These are phyloP conservation scores for Psococerastis gibbosa DNA, from an alignment of 2,888 invertebrate species.

Conservation along the genomic window DNA sequence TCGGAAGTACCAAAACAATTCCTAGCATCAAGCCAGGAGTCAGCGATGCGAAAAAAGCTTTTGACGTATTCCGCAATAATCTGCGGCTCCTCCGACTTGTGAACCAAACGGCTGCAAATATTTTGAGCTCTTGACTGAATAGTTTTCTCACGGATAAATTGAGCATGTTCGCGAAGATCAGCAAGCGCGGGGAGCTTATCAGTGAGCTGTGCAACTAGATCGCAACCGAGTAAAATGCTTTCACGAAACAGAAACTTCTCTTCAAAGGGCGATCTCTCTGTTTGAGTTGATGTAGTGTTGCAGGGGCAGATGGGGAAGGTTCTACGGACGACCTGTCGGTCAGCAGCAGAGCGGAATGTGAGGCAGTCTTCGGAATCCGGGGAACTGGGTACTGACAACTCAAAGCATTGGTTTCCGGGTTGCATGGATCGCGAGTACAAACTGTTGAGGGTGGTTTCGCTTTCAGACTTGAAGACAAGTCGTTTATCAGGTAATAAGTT, in stretches of 20 bases:
- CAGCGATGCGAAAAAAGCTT: slow-evolving; percentile 3
- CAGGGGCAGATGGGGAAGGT: too few species aligned
- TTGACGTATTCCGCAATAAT: slow-evolving; percentile 3
- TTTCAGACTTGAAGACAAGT: too few species aligned
- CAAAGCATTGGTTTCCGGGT: too few species aligned
- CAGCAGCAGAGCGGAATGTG: neutral
- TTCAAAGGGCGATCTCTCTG: slow-evolving; percentile 1
- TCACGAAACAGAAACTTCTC: slow-evolving; percentile 7
- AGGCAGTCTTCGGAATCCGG: neutral
- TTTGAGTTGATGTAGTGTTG: neutral
- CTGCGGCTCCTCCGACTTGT: neutral
- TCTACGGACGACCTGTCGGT: neutral
- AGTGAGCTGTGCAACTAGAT: neutral
- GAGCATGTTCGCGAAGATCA: neutral
- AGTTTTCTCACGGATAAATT: slow-evolving; percentile 5
- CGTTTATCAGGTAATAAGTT: too few species aligned
- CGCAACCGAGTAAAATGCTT: slow-evolving; percentile 4
- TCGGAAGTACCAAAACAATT: slow-evolving; percentile 7
- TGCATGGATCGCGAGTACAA: too few species aligned
- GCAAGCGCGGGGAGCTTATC: neutral
- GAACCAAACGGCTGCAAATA: neutral
- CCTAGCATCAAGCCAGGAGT: slow-evolving; percentile 4
- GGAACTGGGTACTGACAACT: neutral
- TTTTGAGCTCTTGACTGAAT: slow-evolving; percentile 7
- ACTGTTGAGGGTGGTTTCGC: too few species aligned